These are phyloP conservation scores for Oryctolagus cuniculus DNA, from an alignment of 2,113 vertebrate species.

Conservation along the genomic window DNA sequence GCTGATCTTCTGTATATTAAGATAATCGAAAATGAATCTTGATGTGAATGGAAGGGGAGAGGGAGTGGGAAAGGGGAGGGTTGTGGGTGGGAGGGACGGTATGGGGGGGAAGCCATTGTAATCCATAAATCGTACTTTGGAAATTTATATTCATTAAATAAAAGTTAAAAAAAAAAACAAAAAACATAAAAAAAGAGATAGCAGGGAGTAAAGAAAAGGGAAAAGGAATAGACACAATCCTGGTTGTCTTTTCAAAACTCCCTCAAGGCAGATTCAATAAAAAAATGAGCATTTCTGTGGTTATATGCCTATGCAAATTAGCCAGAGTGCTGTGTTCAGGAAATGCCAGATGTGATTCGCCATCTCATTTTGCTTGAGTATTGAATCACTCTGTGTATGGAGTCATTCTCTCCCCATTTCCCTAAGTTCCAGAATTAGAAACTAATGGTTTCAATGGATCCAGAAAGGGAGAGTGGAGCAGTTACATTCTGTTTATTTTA, in stretches of 20 bases:
- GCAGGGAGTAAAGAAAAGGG: not conserved
- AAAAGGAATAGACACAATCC: not conserved
- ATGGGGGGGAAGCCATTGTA: too few relatives aligned
- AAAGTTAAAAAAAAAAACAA: too few relatives aligned
- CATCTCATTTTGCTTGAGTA: constrained; percentile 6
- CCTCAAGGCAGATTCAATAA: not conserved
- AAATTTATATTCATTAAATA: too few relatives aligned
- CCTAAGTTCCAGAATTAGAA: not conserved
- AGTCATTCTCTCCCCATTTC: not conserved
- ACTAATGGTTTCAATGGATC: not conserved
- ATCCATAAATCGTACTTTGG: too few relatives aligned
- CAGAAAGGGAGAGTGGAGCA: not conserved
- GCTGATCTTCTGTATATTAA: too few relatives aligned
- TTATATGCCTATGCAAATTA: constrained; percentile 1
- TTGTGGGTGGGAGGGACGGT: too few relatives aligned
- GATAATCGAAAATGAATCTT: too few relatives aligned
- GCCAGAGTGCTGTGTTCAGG: not conserved
- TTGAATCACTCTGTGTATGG: not conserved
- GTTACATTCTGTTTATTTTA: not conserved
- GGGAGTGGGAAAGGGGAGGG: too few relatives aligned
- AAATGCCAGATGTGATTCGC: not conserved
- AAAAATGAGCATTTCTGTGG: not conserved
- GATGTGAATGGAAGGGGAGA: too few relatives aligned
- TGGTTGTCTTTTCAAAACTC: constrained; percentile 6
- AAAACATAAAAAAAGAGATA: not conserved